phyloP scores from a whole-genome alignment of 1,140 invertebrate genomes.

The Aphidius ervi region DNA sequence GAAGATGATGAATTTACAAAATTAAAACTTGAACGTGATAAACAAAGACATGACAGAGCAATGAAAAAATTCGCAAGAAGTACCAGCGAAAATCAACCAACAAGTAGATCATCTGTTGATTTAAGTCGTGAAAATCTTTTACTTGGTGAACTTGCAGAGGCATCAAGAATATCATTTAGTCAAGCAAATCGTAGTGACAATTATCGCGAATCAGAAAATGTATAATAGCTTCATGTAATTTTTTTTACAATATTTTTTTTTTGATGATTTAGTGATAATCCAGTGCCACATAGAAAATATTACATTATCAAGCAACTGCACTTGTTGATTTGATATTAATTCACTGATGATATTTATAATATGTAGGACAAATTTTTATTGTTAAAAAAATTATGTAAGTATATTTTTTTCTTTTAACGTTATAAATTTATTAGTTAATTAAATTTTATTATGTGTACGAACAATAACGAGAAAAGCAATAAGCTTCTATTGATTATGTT shows the following conservation, averaged over 20 bases:
- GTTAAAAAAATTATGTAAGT: too few species aligned
- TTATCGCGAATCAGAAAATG: conserved; percentile 13
- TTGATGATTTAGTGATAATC: background rate
- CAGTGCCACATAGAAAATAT: too few species aligned
- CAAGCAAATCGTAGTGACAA: conserved; percentile 7
- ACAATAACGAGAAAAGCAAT: too few species aligned
- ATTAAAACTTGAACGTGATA: conserved; percentile 51
- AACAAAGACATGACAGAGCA: conserved; percentile 48
- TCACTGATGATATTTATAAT: too few species aligned
- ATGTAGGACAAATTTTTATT: too few species aligned
- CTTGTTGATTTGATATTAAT: too few species aligned
- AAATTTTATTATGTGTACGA: too few species aligned
- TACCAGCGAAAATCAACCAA: conserved; percentile 39
- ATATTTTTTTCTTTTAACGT: too few species aligned
- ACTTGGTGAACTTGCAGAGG: conserved; percentile 32
- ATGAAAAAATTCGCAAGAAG: conserved; percentile 51
- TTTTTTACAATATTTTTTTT: background rate
- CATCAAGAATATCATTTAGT: conserved; percentile 27
- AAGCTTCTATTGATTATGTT: too few species aligned
- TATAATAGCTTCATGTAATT: conserved; percentile 1
- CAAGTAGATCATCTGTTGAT: conserved; percentile 20
- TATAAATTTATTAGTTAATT: too few species aligned
- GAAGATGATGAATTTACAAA: conserved; percentile 54
- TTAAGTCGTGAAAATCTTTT: conserved; percentile 35
- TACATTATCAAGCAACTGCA: too few species aligned